Base-by-base conservation (phyloP, 1,140 invertebrate species). In the Heterodera schachtii region DNA sequence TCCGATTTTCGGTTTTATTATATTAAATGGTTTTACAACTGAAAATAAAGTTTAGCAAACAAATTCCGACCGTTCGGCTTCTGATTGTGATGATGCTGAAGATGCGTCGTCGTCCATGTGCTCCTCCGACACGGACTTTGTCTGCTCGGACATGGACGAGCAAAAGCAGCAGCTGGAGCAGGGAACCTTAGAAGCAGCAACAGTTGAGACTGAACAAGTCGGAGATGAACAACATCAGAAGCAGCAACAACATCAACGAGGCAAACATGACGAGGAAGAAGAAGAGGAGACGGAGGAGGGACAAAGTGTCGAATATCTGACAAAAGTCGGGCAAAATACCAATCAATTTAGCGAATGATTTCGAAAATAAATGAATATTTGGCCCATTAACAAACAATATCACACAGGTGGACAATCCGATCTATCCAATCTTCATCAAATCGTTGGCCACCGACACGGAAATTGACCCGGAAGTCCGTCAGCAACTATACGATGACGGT, bases 381-480 rank as follows among this genome's bases (percentile, higher is more conserved):
- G 31, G 0, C 31, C 0, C 1, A 31, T 31, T 31, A 31, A 31
- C 31, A 31, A 31, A 31, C 31, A 31, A 7, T 71, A 60, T 73
- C 4, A 16, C 0, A 2, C 43, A 76, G 52, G 52, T 76, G 7
- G 52, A 64, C 64, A 76, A 76, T 49, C 52, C 64, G 31, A 46
- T 76, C 64, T 76, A 64, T 66, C 75, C 75, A 41, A 43, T 76
- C 6, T 76, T 76, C 21, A 44, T 76, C 21, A 67, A 66, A 64
- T 76, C 52, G 19, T 41, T 49, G 43, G 16, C 52, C 46, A 44
- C 52, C 47, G 69, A 43, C 3, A 71, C 69, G 44, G 69, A 41
- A 7, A 11, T 71, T 13, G 69, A 71, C 19, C 69, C 21, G 31
- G 44, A 71, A 0, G n/a, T 16, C 3, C 31, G 31, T 41, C 41